Conservation (phyloP, 1,140 invertebrate species). For the Triops cancriformis region DNA sequence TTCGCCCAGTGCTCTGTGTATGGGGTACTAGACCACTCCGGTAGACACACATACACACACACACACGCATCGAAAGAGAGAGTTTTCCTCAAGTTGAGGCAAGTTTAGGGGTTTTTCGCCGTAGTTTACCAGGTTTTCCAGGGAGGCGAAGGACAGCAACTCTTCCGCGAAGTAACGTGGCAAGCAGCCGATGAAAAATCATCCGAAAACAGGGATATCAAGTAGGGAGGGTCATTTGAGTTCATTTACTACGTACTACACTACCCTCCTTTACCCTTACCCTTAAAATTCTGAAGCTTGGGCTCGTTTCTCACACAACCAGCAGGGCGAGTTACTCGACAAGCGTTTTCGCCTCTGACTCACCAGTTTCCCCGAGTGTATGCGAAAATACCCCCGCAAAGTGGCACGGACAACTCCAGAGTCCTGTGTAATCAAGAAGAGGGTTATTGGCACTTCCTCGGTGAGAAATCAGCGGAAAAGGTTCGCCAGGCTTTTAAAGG, state of each 20-base stretch:
- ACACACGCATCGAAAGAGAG: neutral
- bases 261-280: neutral
- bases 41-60: neutral
- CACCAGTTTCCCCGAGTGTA: neutral
- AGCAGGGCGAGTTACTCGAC: neutral
- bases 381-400: neutral
- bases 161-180: neutral
- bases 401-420: neutral
- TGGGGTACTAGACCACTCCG: neutral
- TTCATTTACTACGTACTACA: neutral
- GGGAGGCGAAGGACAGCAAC: neutral
- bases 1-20: neutral
- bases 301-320: neutral
- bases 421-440: neutral
- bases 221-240: slow-evolving; percentile 8
- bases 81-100: neutral
- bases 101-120: neutral
- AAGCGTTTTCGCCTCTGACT: neutral
- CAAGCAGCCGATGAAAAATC: neutral
- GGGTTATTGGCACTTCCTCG: neutral
- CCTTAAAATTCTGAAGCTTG: neutral
- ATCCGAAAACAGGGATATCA: slow-evolving; percentile 6
- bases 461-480: neutral
- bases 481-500: neutral
- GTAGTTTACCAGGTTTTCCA: neutral